phyloP scores from a whole-genome alignment of 2,888 invertebrate genomes.

The Tolmerus cingulatus region DNA sequence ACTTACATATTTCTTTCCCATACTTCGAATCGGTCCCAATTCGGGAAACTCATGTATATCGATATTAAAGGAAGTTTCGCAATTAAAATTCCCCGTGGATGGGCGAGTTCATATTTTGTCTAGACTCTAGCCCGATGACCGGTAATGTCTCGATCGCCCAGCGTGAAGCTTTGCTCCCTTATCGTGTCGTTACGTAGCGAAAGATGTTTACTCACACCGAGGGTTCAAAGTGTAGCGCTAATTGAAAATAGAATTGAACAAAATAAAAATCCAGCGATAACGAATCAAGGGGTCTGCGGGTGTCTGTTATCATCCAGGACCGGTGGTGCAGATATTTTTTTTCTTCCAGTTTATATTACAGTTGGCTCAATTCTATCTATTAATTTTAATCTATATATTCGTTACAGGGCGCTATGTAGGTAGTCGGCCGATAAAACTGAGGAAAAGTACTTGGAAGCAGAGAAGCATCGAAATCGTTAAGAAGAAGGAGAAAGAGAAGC shows the following conservation, averaged over 20 bases:
- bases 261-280: background rate
- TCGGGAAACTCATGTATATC: background rate
- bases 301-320: background rate
- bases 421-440: constrained; percentile 95
- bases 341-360: background rate
- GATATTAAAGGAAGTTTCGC: background rate
- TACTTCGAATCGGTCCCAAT: background rate
- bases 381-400: constrained; percentile 11
- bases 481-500: constrained; percentile 96
- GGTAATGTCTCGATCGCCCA: background rate
- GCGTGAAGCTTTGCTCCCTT: background rate
- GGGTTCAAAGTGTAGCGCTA: constrained; percentile 6
- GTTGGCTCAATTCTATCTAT: background rate
- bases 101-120: background rate
- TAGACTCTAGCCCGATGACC: background rate
- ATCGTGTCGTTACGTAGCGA: constrained; percentile 4
- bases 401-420: constrained; percentile 93
- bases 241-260: background rate
- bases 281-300: background rate
- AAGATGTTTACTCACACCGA: constrained; percentile 9
- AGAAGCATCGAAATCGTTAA: constrained; percentile 91
- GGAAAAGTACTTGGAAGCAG: constrained; percentile 96
- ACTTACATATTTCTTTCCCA: background rate
- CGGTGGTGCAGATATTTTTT: background rate
- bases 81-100: background rate